phyloP scores from a whole-genome alignment of 2,888 invertebrate genomes.

The Pristionchus fissidentatus region DNA sequence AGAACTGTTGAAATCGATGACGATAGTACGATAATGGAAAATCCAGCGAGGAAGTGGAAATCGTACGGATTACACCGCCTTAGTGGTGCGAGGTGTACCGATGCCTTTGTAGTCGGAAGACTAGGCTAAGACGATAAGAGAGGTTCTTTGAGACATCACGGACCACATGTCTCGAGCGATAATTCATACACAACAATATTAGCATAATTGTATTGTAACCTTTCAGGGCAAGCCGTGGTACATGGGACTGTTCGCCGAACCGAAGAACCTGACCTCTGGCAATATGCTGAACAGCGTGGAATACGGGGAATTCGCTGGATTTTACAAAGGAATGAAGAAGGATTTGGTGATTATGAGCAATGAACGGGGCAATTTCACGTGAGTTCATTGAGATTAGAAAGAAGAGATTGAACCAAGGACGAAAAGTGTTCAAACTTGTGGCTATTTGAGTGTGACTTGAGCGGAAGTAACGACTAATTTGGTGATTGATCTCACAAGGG shows the following conservation, averaged over 20 bases:
- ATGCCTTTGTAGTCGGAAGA: no score
- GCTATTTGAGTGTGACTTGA: neutral
- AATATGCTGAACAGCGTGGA: constrained; percentile 52
- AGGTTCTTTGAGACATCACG: no score
- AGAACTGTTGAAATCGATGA: neutral
- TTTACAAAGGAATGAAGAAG: constrained; percentile 53
- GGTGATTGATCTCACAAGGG: constrained; percentile 8
- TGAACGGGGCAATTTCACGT: constrained; percentile 43
- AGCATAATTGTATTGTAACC: neutral
- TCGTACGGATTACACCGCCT: neutral
- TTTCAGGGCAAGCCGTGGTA: constrained; percentile 65
- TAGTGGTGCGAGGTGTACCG: neutral
- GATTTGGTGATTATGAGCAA: constrained; percentile 12
- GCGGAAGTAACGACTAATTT: neutral
- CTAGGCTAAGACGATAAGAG: no score
- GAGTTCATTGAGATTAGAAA: constrained; percentile 3
- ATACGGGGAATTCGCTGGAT: constrained; percentile 57
- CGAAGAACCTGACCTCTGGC: constrained; percentile 39
- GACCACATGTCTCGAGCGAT: no score
- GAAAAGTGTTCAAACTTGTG: neutral
- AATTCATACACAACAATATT: neutral
- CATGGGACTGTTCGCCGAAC: constrained; percentile 61
- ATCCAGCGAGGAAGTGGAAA: neutral
- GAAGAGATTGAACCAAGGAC: neutral
- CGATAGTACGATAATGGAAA: no score